Conservation (phyloP, 2,888 invertebrate species). For the Cephus pygmeus region DNA sequence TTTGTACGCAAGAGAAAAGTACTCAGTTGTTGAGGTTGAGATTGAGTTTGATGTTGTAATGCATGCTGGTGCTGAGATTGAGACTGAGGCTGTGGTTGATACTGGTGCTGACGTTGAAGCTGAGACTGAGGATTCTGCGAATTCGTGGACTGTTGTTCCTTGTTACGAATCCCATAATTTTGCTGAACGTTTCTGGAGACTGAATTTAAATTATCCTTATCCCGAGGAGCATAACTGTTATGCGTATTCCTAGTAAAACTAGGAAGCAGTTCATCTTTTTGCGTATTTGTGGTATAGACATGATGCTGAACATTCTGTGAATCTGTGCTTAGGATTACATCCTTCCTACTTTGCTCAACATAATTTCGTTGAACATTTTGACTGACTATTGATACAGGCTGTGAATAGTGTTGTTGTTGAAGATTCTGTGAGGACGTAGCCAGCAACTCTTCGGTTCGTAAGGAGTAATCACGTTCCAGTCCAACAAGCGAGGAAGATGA, state of each 20-base stretch:
- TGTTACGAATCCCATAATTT: background rate
- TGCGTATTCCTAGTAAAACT: background rate
- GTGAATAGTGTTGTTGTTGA: background rate
- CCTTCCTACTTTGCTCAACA: background rate
- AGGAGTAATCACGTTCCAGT: background rate
- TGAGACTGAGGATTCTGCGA: background rate
- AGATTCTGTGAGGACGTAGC: background rate
- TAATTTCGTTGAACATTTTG: conserved; percentile 3
- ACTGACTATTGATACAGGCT: background rate
- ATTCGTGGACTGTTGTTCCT: background rate
- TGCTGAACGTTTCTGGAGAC: background rate
- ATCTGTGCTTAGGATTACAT: background rate
- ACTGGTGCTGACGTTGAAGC: background rate
- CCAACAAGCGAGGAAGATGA: background rate
- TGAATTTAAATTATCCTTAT: background rate
- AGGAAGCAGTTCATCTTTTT: background rate
- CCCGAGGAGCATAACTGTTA: conserved; percentile 4
- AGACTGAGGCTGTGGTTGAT: background rate
- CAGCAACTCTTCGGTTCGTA: background rate
- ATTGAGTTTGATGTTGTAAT: background rate
- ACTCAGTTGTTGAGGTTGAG: background rate
- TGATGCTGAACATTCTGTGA: conserved; percentile 1
- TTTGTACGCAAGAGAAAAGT: background rate
- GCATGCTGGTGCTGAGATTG: background rate
- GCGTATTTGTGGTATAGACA: background rate